These are phyloP conservation scores for Heteronetta atricapilla DNA, from an alignment of 2,113 vertebrate species.

Conservation along the genomic window DNA sequence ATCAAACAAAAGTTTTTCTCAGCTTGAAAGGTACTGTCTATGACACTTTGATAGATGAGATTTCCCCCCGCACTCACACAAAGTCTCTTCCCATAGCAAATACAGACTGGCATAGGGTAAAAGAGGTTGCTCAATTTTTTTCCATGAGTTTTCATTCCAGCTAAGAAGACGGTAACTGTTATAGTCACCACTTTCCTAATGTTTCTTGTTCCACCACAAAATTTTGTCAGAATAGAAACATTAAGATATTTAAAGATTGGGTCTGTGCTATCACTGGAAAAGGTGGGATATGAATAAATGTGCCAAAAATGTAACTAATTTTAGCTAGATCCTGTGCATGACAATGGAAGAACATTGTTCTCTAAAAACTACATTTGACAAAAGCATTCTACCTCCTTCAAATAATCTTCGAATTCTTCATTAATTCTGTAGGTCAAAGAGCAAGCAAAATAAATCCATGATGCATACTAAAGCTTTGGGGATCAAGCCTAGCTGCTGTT, in stretches of 20 bases:
- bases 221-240: neutral
- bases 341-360: neutral
- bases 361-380: neutral
- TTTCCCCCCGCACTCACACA: neutral
- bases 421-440: neutral
- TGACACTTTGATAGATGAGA: neutral
- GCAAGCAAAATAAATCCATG: neutral
- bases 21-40: neutral
- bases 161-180: neutral
- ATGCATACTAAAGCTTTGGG: neutral
- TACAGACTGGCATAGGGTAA: neutral
- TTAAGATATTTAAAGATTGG: neutral
- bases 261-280: neutral
- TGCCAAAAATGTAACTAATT: neutral
- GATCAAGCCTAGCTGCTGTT: neutral
- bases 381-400: neutral
- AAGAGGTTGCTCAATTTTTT: neutral
- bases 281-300: neutral
- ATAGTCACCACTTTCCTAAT: neutral
- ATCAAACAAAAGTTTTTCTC: neutral
- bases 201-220: neutral
- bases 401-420: neutral
- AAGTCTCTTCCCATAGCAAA: neutral
- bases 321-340: neutral
- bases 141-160: neutral